Evolutionary conservation across 1,140 invertebrate species (phyloP).

Genomic region (Listronotus bonariensis): DNA sequence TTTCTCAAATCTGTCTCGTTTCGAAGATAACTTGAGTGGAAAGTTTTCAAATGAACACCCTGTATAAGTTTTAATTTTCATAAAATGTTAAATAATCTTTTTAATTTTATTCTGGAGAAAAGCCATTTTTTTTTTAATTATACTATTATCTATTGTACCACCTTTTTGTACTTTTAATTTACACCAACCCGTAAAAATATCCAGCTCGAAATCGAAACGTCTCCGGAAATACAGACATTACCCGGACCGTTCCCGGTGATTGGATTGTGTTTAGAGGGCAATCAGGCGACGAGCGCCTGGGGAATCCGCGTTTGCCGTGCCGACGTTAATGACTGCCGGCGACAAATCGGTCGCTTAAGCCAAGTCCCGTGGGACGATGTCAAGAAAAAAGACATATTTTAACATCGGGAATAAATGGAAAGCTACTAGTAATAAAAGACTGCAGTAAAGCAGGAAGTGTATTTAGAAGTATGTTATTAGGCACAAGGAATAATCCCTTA

Average conservation of each 20-base stretch:
- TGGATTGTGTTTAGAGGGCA: slow-evolving; percentile 56
- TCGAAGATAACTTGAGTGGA: too few species aligned
- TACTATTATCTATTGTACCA: too few species aligned
- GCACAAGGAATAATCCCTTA: too few species aligned
- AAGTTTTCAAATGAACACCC: too few species aligned
- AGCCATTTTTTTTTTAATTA: too few species aligned
- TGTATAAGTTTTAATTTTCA: too few species aligned
- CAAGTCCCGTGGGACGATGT: slow-evolving; percentile 26
- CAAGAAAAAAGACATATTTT: slow-evolving; percentile 45
- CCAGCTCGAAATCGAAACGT: not conserved
- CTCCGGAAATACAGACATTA: slow-evolving; percentile 26
- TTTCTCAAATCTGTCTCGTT: too few species aligned
- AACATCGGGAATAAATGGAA: slow-evolving; percentile 36
- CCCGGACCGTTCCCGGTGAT: slow-evolving; percentile 43
- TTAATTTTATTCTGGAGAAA: too few species aligned
- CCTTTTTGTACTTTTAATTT: not conserved
- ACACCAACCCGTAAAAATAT: not conserved
- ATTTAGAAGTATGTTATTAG: too few species aligned
- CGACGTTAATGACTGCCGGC: slow-evolving; percentile 54
- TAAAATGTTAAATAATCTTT: too few species aligned
- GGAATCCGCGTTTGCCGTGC: slow-evolving; percentile 42
- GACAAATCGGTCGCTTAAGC: slow-evolving; percentile 56
- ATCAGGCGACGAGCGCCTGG: slow-evolving; percentile 52
- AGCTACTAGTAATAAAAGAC: slow-evolving; percentile 15
- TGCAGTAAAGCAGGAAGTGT: too few species aligned